phyloP scores from a whole-genome alignment of 2,113 vertebrate species.

The Poecilia latipinna region DNA sequence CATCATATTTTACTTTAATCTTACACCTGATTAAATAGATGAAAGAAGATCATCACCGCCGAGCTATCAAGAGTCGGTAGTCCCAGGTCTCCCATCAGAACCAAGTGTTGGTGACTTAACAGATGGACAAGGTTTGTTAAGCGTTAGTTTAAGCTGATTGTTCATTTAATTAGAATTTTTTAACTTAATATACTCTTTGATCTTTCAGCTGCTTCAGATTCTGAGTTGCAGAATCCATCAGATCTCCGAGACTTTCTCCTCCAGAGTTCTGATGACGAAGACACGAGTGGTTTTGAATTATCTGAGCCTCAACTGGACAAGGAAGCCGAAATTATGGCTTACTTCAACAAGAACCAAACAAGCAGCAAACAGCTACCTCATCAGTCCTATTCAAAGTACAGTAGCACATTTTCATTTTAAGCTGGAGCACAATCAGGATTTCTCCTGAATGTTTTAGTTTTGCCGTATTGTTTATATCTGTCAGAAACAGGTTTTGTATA shows the following conservation, averaged over 20 bases:
- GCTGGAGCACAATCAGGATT: neutral
- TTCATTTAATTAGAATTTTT: neutral
- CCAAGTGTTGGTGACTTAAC: conserved; percentile 42
- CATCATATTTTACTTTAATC: neutral
- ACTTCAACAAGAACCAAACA: conserved; percentile 57
- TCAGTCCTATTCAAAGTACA: conserved; percentile 44
- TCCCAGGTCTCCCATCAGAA: conserved; percentile 41
- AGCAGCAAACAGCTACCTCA: neutral
- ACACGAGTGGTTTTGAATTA: conserved; percentile 34
- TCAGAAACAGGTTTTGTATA: neutral
- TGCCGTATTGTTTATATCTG: neutral
- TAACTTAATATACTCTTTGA: neutral
- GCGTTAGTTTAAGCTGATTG: neutral
- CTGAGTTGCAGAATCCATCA: conserved; percentile 54
- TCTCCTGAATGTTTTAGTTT: neutral
- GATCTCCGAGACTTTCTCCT: conserved; percentile 74
- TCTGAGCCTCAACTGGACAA: conserved; percentile 71
- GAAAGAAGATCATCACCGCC: conserved; percentile 31
- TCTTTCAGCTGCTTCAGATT: conserved; percentile 52
- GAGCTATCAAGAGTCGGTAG: conserved; percentile 55
- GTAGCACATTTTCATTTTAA: neutral
- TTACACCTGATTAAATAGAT: conserved; percentile 34
- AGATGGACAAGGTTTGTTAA: conserved; percentile 64
- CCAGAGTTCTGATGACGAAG: conserved; percentile 71
- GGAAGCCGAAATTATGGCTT: conserved; percentile 72